phyloP scores from a whole-genome alignment of 2,888 invertebrate species.

The Caenorhabditis sp. region DNA sequence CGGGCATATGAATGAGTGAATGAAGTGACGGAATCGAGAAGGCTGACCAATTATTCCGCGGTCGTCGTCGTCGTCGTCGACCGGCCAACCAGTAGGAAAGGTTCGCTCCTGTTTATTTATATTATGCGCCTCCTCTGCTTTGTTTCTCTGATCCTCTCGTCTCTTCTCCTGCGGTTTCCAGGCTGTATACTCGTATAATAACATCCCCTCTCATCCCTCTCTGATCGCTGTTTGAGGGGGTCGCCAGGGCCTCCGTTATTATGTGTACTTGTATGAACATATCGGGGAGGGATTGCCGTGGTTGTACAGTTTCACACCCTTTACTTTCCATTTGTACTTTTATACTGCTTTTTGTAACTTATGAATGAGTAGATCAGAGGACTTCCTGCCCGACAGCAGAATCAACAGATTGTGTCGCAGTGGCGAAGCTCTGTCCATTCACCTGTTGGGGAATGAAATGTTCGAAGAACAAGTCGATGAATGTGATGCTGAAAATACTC shows the following conservation, averaged over 20 bases:
- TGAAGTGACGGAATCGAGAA: not conserved
- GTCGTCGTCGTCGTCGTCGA: too few species aligned
- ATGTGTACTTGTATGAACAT: conserved; percentile 55
- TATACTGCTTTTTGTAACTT: not conserved
- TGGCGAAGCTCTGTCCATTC: too few species aligned
- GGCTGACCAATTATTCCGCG: conserved; percentile 40
- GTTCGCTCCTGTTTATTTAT: conserved; percentile 56
- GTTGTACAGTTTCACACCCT: conserved; percentile 24
- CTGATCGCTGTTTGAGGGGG: too few species aligned
- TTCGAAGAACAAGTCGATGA: too few species aligned
- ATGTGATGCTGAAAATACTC: too few species aligned
- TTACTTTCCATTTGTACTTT: conserved; percentile 42
- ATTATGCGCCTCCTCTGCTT: conserved; percentile 35
- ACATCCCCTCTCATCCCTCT: conserved; percentile 26
- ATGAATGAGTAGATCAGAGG: too few species aligned
- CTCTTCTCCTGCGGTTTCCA: conserved; percentile 12
- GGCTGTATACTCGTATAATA: conserved; percentile 46
- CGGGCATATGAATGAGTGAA: too few species aligned
- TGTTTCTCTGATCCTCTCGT: conserved; percentile 42
- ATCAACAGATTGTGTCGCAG: too few species aligned
- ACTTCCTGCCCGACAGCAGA: too few species aligned
- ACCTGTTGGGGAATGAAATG: too few species aligned
- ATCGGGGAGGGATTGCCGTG: conserved; percentile 29
- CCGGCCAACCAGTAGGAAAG: conserved; percentile 35
- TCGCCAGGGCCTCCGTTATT: conserved; percentile 32